These are phyloP conservation scores for Aphyosemion australe DNA, from an alignment of 2,113 vertebrate species.

Conservation along the genomic window DNA sequence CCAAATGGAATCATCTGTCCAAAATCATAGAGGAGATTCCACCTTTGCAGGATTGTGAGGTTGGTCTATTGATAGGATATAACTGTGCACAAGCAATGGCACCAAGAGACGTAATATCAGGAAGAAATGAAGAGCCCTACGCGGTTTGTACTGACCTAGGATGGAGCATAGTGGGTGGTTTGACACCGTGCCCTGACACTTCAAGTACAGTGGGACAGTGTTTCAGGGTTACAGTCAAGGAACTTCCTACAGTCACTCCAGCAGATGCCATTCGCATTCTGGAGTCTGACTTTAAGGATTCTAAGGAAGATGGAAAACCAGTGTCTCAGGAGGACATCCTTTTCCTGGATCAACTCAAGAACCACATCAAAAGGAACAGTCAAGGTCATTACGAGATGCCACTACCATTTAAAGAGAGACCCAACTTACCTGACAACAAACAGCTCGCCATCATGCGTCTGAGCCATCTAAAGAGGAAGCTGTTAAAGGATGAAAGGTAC, in stretches of 20 bases:
- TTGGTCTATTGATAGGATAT: too few relatives aligned
- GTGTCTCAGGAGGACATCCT: conserved; percentile 11
- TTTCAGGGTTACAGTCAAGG: background rate
- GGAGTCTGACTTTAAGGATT: conserved; percentile 16
- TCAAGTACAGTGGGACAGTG: background rate
- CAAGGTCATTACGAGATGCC: conserved; percentile 19
- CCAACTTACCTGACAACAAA: conserved; percentile 7
- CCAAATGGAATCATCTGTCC: too few relatives aligned
- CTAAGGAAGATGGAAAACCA: background rate
- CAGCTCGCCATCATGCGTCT: background rate
- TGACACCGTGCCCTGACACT: background rate
- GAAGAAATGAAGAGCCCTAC: conserved; percentile 7
- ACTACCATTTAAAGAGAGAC: conserved; percentile 12
- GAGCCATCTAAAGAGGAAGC: conserved; percentile 9
- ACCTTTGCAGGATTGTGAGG: too few relatives aligned
- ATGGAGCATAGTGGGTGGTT: conserved; percentile 11
- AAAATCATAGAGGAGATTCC: too few relatives aligned
- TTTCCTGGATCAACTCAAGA: background rate
- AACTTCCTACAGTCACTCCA: conserved; percentile 9
- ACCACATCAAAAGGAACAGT: background rate
- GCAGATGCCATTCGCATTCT: background rate
- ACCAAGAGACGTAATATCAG: background rate
- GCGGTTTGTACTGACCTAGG: conserved; percentile 1
- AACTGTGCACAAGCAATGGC: background rate
- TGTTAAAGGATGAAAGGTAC: conserved; percentile 6